Conservation (phyloP, 2,797 vertebrate genomes). For the Sebastes diploproa region DNA sequence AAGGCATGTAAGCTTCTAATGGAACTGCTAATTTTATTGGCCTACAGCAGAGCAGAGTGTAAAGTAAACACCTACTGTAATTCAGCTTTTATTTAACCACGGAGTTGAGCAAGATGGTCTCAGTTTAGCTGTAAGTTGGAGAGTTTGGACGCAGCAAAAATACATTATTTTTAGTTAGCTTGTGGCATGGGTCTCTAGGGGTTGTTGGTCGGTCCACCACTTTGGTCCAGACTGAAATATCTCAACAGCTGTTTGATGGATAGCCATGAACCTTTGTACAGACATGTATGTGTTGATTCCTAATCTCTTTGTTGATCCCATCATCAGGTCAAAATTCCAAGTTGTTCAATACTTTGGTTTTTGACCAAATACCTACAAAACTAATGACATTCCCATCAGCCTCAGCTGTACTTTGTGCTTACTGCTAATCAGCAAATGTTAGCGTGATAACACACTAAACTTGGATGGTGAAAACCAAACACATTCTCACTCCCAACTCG, state of each 20-base stretch:
- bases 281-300: background rate
- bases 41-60: slow-evolving; percentile 36
- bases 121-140: slow-evolving; percentile 12
- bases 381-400: background rate
- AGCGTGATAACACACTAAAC: background rate
- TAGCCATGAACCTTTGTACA: background rate
- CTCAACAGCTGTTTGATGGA: background rate
- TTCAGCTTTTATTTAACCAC: slow-evolving; percentile 39
- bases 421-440: background rate
- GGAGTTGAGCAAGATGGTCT: slow-evolving; percentile 12
- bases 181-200: background rate
- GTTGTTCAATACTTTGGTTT: background rate
- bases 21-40: slow-evolving; percentile 32
- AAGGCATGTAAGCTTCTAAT: slow-evolving; percentile 26
- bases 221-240: slow-evolving; percentile 11
- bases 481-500: background rate
- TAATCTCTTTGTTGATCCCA: background rate
- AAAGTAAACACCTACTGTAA: slow-evolving; percentile 34
- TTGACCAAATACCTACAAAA: background rate
- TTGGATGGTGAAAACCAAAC: background rate
- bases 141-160: background rate
- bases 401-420: background rate
- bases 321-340: background rate
- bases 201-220: background rate
- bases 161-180: background rate